A percentile compares a stretch with the other conserved stretches of the same genome.
Evolutionary conservation across 1,140 invertebrate species (phyloP).

Genomic region (Drosophila orena): DNA sequence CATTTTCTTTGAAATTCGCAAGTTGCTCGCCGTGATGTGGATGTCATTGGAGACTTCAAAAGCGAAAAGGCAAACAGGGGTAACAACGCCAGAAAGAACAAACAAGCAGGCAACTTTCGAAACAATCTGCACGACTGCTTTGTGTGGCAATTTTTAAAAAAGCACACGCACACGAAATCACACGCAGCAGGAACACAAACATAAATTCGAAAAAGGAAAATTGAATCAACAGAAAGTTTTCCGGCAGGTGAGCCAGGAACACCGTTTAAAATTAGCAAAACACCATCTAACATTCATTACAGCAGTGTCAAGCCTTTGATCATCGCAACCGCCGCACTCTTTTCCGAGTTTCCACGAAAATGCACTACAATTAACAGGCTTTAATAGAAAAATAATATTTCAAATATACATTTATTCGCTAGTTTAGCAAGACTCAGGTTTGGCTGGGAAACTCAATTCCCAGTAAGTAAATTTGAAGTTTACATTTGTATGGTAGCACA

Average conservation of each 20-base stretch:
- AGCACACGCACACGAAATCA: slow-evolving; percentile 35
- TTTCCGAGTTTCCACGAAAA: neutral
- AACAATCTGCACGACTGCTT: slow-evolving; percentile 68
- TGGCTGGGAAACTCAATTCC: no score
- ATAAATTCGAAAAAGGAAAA: slow-evolving; percentile 52
- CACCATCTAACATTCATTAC: slow-evolving; percentile 63
- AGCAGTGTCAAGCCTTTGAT: slow-evolving; percentile 65
- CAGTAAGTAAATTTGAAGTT: no score
- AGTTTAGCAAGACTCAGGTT: no score
- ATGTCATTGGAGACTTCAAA: slow-evolving; percentile 65
- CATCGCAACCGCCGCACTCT: slow-evolving; percentile 30
- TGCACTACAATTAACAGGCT: neutral
- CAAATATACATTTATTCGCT: neutral
- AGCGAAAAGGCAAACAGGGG: slow-evolving; percentile 67
- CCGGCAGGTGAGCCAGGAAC: slow-evolving; percentile 42
- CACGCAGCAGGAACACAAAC: slow-evolving; percentile 29
- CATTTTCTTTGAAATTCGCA: slow-evolving; percentile 66
- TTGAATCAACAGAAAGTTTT: slow-evolving; percentile 57
- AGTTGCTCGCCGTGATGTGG: slow-evolving; percentile 27
- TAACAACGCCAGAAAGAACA: slow-evolving; percentile 45
- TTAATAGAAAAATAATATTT: no score
- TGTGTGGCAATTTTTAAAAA: slow-evolving; percentile 57
- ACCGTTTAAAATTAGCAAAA: slow-evolving; percentile 69
- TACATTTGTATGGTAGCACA: neutral
- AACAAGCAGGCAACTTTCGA: slow-evolving; percentile 61